A percentile compares a stretch with the other conserved stretches of the same genome.
Evolutionary conservation across 2,888 invertebrate species (phyloP).

Genomic region (Megaustenia siamemsis): DNA sequence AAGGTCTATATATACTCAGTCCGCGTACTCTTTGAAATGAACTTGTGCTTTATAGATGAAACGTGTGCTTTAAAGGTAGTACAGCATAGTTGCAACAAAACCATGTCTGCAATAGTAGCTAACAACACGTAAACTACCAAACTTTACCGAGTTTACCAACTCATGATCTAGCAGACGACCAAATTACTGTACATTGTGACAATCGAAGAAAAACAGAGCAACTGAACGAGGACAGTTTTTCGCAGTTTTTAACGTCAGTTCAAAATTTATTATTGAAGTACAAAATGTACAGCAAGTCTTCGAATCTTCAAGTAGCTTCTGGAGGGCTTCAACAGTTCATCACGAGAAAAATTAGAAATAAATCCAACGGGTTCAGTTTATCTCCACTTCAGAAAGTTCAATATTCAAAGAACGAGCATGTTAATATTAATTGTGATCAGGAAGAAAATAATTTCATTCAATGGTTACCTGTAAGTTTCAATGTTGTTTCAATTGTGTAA

Average conservation of each 20-base stretch:
- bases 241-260: conserved; percentile 57
- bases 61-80: too few relatives aligned
- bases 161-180: neutral
- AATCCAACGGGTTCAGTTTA: conserved; percentile 34
- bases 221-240: conserved; percentile 35
- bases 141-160: too few relatives aligned
- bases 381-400: conserved; percentile 51
- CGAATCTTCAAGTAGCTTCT: conserved; percentile 62
- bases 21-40: too few relatives aligned
- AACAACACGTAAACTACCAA: neutral
- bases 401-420: conserved; percentile 51
- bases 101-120: conserved; percentile 20
- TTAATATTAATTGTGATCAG: conserved; percentile 3
- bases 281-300: conserved; percentile 68
- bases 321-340: conserved; percentile 72
- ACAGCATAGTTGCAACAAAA: neutral
- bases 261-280: conserved; percentile 68
- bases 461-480: conserved; percentile 57
- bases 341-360: conserved; percentile 61
- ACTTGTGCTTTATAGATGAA: too few relatives aligned
- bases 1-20: too few relatives aligned
- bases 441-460: conserved; percentile 48
- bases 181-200: too few relatives aligned
- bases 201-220: conserved; percentile 2
- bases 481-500: too few relatives aligned